Percentiles rank a stretch among this genome's conserved stretches.
These are phyloP conservation scores for Chrysocyon brachyurus DNA, from an alignment of 2,797 vertebrate species.

Conservation along the genomic window DNA sequence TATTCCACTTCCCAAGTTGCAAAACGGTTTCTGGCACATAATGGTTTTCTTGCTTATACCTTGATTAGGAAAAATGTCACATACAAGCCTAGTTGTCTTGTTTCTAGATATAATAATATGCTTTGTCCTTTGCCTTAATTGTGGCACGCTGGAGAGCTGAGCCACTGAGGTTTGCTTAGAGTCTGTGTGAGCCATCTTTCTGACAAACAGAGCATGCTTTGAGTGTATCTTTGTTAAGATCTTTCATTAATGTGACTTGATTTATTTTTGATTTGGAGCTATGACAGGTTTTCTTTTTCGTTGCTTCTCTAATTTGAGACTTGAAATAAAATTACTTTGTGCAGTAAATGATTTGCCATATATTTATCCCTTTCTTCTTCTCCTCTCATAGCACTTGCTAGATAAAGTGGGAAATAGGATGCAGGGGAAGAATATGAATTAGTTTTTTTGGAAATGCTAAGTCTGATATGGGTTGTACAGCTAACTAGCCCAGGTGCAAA, in stretches of 20 bases:
- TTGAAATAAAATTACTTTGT: conserved; percentile 57
- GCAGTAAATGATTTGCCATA: background rate
- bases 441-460: conserved; percentile 4
- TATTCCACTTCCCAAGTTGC: background rate
- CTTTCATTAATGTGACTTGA: conserved; percentile 40
- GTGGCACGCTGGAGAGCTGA: background rate
- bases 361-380: conserved; percentile 18
- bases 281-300: conserved; percentile 52
- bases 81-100: background rate
- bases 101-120: background rate
- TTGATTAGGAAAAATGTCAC: conserved; percentile 51
- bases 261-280: conserved; percentile 60
- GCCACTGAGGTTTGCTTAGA: background rate
- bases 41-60: background rate
- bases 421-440: conserved; percentile 21
- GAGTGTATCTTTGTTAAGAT: background rate
- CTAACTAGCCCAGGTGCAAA: background rate
- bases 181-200: background rate
- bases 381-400: background rate
- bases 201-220: background rate
- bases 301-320: conserved; percentile 59
- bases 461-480: background rate
- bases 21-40: background rate
- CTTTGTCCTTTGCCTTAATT: background rate
- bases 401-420: conserved; percentile 17